phyloP scores from a whole-genome alignment of 2,113 vertebrate genomes.

The Corvus moneduloides region DNA sequence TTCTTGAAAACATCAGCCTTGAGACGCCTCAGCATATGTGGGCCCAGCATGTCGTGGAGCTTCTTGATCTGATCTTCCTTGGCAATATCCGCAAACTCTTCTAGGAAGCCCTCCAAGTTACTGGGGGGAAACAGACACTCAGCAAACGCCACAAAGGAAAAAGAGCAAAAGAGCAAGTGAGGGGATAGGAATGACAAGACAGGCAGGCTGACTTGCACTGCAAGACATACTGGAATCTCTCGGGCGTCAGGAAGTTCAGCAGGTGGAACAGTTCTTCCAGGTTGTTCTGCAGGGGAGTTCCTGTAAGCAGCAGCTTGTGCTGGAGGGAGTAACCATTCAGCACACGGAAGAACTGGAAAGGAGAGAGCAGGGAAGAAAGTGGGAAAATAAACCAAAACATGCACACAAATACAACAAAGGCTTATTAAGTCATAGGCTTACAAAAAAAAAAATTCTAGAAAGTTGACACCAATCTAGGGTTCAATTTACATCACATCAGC shows the following conservation, averaged over 20 bases:
- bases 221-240: conserved; percentile 91
- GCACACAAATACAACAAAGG: neutral
- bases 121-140: conserved; percentile 68
- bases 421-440: neutral
- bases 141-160: neutral
- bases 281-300: conserved; percentile 96
- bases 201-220: conserved; percentile 4
- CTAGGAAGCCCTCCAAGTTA: conserved; percentile 95
- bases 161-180: neutral
- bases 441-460: neutral
- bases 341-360: conserved; percentile 90
- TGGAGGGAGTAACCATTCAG: conserved; percentile 95
- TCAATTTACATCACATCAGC: neutral
- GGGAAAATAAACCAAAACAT: neutral
- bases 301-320: conserved; percentile 93
- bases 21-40: conserved; percentile 94
- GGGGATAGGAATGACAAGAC: neutral
- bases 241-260: conserved; percentile 94
- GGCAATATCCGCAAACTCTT: conserved; percentile 98
- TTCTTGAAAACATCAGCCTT: conserved; percentile 99
- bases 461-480: neutral
- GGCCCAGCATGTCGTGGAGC: conserved; percentile 95
- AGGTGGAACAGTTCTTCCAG: conserved; percentile 95
- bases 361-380: neutral
- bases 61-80: conserved; percentile 99